Percentiles rank a stretch among this genome's conserved stretches.
These are phyloP conservation scores for Martes martes DNA, from an alignment of 2,113 vertebrate species.

Conservation along the genomic window DNA sequence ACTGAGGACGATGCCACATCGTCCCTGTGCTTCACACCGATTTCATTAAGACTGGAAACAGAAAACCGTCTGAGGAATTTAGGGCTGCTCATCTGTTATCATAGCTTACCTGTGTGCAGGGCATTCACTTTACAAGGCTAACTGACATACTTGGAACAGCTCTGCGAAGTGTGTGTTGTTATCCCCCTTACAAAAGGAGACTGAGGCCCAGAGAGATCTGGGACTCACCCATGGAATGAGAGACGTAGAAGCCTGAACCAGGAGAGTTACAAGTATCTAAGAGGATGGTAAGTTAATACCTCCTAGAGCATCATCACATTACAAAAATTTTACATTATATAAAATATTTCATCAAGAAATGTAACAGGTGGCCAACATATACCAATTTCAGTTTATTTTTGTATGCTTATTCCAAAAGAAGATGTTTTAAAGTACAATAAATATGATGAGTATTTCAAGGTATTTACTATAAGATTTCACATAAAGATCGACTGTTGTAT, in stretches of 20 bases:
- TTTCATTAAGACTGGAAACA: background rate
- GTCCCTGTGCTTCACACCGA: background rate
- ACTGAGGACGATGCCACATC: background rate
- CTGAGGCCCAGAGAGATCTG: background rate
- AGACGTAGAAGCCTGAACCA: background rate
- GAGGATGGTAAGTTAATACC: background rate
- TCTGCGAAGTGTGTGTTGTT: background rate
- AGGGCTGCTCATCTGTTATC: background rate
- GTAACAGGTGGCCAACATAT: background rate
- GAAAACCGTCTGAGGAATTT: conserved; percentile 3
- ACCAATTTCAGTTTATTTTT: background rate
- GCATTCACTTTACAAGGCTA: background rate
- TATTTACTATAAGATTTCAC: background rate
- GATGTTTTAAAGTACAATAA: background rate
- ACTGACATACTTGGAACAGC: background rate
- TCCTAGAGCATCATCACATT: background rate
- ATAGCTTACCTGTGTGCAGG: background rate
- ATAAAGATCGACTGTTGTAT: background rate
- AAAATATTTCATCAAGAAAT: background rate
- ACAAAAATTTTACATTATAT: background rate
- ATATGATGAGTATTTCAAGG: background rate
- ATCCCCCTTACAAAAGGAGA: background rate
- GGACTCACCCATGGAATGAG: background rate
- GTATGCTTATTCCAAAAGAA: background rate
- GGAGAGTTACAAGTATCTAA: background rate